These are phyloP conservation scores for Acomys russatus DNA, from an alignment of 2,797 vertebrate species.

Conservation along the genomic window DNA sequence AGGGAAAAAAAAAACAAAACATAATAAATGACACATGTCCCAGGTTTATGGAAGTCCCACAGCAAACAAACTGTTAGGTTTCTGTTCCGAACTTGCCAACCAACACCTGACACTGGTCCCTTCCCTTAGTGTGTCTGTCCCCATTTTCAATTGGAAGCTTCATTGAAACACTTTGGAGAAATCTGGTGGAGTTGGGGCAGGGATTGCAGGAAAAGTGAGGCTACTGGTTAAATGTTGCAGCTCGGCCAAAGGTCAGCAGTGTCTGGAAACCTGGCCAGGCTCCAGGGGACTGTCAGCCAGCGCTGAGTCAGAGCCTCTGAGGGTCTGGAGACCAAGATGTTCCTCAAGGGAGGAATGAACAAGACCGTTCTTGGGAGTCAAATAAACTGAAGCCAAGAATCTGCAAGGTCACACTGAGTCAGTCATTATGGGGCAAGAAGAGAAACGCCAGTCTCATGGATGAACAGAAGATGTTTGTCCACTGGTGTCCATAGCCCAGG, in stretches of 20 bases:
- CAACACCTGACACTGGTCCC: neutral
- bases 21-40: neutral
- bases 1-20: neutral
- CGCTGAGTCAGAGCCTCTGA: constrained; percentile 45
- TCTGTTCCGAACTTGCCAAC: neutral
- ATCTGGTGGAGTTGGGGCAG: neutral
- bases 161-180: constrained; percentile 12
- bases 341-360: constrained; percentile 18
- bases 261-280: constrained; percentile 19
- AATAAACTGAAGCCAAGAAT: constrained; percentile 25
- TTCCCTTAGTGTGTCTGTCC: neutral
- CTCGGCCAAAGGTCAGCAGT: constrained; percentile 3
- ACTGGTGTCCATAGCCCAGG: neutral
- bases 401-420: constrained; percentile 61
- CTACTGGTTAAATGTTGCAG: constrained; percentile 1
- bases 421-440: constrained; percentile 1
- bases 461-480: neutral
- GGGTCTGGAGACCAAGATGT: constrained; percentile 3
- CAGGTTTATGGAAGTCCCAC: neutral
- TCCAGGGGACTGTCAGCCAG: neutral
- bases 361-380: constrained; percentile 60
- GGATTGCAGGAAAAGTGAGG: constrained; percentile 14
- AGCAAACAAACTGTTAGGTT: neutral
- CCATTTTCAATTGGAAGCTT: neutral
- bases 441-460: neutral